Evolutionary conservation across 2,797 vertebrate genomes (phyloP), one percentile per base, ranked within the genome.

Genomic region (Cygnus olor): DNA sequence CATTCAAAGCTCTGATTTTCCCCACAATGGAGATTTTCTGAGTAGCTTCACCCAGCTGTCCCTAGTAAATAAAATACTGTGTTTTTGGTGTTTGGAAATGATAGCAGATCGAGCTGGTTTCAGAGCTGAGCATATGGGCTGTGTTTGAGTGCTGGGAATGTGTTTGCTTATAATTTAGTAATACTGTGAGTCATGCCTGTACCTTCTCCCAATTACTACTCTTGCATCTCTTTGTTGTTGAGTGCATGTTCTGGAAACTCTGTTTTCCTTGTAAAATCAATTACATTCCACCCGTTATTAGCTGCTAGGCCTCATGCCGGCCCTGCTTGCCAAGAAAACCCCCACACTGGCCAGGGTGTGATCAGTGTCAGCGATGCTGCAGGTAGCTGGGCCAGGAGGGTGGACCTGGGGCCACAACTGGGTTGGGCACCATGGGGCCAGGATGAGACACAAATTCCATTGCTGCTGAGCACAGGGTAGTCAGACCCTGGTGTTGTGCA

Each of bases 61-160:
- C 63, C 77, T 89, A 76, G 91, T 89, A 89, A 95, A 95, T 38
- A 82, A 83, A 83, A 18, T 34, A 9, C 81, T 64, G 68, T 44
- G 76, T 1, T 38, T 44, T 71, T 18, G 15, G 28, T 32, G 17
- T 32, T 86, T 69, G 82, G 81, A 76, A 64, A 38, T 9, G 42
- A 61, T 12, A n/a, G 45, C 56, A 38, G 78, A 47, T 54, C 34
- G 57, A 30, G 54, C 54, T 63, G 58, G 24, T 36, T 82, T 66
- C 0, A 4, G 80, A 88, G 74, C 74, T 57, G 74, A 87, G 82
- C 91, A 89, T 77, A 87, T 80, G 89, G 94, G 60, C 85, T 77
- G 56, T 32, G 56, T 87, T 83, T 64, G 79, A 77, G 70, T 28
- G 56, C 82, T 65, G 79, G 69, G 79, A 84, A 86, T 15, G 65